phyloP scores from a whole-genome alignment of 2,888 invertebrate genomes.

The Lepidocyrtoides sp. region DNA sequence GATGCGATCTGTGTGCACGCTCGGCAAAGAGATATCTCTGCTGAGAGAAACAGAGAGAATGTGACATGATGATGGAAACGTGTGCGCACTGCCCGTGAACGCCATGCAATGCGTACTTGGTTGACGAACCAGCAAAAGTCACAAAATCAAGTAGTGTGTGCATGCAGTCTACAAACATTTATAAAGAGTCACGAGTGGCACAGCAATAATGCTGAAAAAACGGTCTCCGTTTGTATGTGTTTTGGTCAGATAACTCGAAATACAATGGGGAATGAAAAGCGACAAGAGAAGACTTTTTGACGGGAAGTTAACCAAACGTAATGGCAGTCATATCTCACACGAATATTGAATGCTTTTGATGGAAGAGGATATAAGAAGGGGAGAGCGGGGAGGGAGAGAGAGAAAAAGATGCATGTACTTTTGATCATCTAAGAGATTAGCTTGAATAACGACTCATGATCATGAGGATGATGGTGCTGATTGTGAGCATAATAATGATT shows the following conservation, averaged over 20 bases:
- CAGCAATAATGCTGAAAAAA: background rate
- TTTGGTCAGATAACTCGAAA: slow-evolving; percentile 16
- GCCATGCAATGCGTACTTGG: slow-evolving; percentile 26
- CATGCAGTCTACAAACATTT: slow-evolving; percentile 16
- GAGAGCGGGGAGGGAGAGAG: background rate
- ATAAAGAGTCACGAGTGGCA: slow-evolving; percentile 56
- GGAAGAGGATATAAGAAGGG: background rate
- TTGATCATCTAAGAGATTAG: slow-evolving; percentile 63
- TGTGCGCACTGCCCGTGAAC: slow-evolving; percentile 73
- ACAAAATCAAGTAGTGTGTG: slow-evolving; percentile 33
- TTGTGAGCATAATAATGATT: slow-evolving; percentile 27
- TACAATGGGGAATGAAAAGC: slow-evolving; percentile 36
- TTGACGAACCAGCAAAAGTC: slow-evolving; percentile 41
- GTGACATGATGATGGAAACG: slow-evolving; percentile 79
- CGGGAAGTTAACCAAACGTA: slow-evolving; percentile 68
- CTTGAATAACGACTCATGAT: slow-evolving; percentile 63
- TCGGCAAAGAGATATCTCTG: slow-evolving; percentile 34
- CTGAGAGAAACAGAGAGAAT: slow-evolving; percentile 54
- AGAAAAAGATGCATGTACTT: slow-evolving; percentile 37
- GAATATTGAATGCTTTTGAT: slow-evolving; percentile 24
- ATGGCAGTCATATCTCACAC: slow-evolving; percentile 51
- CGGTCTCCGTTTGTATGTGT: background rate
- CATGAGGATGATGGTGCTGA: slow-evolving; percentile 55
- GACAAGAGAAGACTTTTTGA: slow-evolving; percentile 67
- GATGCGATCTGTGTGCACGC: slow-evolving; percentile 62